Evolutionary conservation across 2,113 vertebrate species (phyloP).

Genomic region (Phycodurus eques): DNA sequence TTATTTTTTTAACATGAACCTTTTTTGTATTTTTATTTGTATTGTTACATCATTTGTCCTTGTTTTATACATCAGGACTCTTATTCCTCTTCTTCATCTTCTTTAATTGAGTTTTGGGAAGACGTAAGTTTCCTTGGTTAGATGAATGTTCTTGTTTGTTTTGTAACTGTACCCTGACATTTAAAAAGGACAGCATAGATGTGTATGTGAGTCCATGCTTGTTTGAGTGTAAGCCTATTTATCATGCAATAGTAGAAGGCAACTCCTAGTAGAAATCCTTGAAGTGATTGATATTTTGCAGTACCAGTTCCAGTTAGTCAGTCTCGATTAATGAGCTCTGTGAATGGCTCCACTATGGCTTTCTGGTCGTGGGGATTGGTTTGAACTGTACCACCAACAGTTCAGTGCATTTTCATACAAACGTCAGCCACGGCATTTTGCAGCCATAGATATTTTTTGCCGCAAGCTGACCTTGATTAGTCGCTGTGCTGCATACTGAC

Average conservation of each 20-base stretch:
- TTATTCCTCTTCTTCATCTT: constrained; percentile 92
- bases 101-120: constrained; percentile 98
- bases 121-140: constrained; percentile 82
- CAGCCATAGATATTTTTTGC: neutral
- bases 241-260: neutral
- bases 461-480: constrained; percentile 6
- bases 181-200: constrained; percentile 7
- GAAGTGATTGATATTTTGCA: constrained; percentile 1
- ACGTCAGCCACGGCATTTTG: neutral
- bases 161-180: constrained; percentile 22
- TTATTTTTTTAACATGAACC: constrained; percentile 9
- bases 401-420: neutral
- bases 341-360: constrained; percentile 18
- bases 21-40: constrained; percentile 44
- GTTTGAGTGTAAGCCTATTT: constrained; percentile 11
- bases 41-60: constrained; percentile 74
- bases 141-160: constrained; percentile 12
- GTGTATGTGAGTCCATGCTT: neutral
- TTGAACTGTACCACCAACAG: constrained; percentile 4
- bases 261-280: neutral
- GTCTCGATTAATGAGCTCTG: constrained; percentile 1
- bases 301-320: constrained; percentile 9
- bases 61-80: constrained; percentile 88
- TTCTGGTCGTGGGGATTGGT: neutral
- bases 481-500: constrained; percentile 4